Evolutionary conservation across 2,888 invertebrate genomes (phyloP), one percentile per base, ranked within the genome.

Genomic region (Griposia aprilina): DNA sequence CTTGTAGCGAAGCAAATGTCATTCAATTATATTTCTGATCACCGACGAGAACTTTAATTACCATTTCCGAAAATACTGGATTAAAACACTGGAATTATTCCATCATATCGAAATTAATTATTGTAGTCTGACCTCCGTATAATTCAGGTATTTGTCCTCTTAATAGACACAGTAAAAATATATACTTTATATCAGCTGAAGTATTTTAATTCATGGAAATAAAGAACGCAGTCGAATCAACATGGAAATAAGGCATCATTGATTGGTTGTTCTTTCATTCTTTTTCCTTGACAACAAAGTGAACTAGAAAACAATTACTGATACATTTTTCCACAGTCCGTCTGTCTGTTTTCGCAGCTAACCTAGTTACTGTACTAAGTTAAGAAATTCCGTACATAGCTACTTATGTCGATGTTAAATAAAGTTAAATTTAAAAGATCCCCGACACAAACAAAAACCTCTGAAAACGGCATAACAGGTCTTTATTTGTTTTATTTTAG

Each of bases 141-240:
- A 76, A 68, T 36, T 63, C 20, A 63, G 71, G 71, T 59, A 45
- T 55, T 57, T 67, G 67, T 17, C 17, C 71, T 70, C 23, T n/a
- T 62, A 59, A 62, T 41, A 52, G 30, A 70, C 48, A 8, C 59
- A 41, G 41, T 70, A 71, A 69, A 76, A 82, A 78, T 26, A 62
- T 36, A 17, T 20, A 50, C 13, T 60, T 30, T 57, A 45, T 68
- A 66, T 30, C 23, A 41, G 20, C 15, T 30, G 30, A 52, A 57
- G 6, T 66, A 62, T 71, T 63, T 59, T 48, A 59, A 63, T 81
- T 63, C 68, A 48, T 6, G n/a, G 52, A 71, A 36, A 57, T 50
- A 69, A 57, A n/a, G 62, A 85, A 63, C 66, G 67, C 36, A 66
- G 65, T 69, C 8, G 17, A 67, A 77, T 65, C 13, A 57, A n/a